Evolutionary conservation across 2,113 vertebrate species (phyloP), one percentile per base, ranked within the genome.

Genomic region (Campylorhamphus procurvoides): DNA sequence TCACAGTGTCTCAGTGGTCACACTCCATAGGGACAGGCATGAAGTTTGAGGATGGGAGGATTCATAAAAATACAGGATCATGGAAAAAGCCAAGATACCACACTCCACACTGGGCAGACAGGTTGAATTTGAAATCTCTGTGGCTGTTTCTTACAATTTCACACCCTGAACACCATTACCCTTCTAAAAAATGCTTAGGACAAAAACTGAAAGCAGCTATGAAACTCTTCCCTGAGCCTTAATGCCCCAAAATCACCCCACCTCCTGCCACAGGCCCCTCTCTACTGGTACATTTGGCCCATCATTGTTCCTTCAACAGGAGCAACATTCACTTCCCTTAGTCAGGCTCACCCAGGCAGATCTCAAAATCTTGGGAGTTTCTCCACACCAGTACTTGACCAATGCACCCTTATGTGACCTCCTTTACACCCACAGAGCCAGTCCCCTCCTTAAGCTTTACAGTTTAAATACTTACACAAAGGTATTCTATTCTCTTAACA

Each of bases 91-190:
- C 68, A 27, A 60, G 35, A 39, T 23, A 33, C n/a, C 5, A 3
- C 33, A 8, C 28, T 15, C 58, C 33, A 9, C 0, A 0, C 40
- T 13, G 23, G 12, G 22, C 58, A 84, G 27, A 58, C 1, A 0
- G 23, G 14, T 19, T 89, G 14, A 63, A 39, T 33, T 22, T 33
- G 18, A 59, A 58, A 76, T 19, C 17, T 46, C 52, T 46, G 18
- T 10, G 28, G 18, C 39, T 79, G 23, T 55, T 47, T 50, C 27
- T 35, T 40, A 19, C 7, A 47, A 52, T 3, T 18, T 14, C 22
- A 50, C 31, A 60, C 37, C 18, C 28, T 33, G 11, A 81, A 60
- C 13, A 15, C 12, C 9, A 28, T 2, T 17, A 27, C 12, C 14
- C 19, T 33, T 37, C 1, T 25, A 2, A 12, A 52, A 58, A 59